Percentiles rank a stretch among this genome's conserved stretches.
phyloP scores from a whole-genome alignment of 2,113 vertebrate genomes.

The Casuarius casuarius region DNA sequence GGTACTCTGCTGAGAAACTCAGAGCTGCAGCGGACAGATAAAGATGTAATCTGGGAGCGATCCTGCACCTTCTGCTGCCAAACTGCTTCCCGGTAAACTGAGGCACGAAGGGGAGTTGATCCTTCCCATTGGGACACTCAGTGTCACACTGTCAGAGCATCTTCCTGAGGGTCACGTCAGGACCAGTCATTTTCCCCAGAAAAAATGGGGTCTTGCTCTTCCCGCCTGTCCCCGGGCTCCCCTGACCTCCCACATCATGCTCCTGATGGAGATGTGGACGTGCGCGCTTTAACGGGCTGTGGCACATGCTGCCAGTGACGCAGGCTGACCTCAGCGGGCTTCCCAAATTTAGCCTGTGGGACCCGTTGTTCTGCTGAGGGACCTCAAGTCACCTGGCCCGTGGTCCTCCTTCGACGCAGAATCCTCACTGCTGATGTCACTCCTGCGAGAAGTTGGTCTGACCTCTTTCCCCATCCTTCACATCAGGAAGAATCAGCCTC shows the following conservation, averaged over 20 bases:
- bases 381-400: neutral
- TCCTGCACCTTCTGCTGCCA: no score
- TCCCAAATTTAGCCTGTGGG: fast-evolving
- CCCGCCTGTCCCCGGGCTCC: neutral
- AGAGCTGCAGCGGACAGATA: no score
- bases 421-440: no score
- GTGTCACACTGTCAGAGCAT: fast-evolving
- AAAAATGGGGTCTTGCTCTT: no score
- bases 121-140: fast-evolving
- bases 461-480: neutral
- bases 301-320: no score
- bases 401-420: neutral
- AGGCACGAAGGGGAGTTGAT: neutral
- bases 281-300: no score
- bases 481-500: no score
- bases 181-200: no score
- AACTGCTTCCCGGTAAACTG: neutral
- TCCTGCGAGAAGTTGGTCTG: neutral
- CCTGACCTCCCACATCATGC: neutral
- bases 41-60: no score
- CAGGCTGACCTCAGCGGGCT: neutral
- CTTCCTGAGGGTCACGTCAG: neutral
- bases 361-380: neutral
- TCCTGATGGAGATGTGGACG: neutral
- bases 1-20: no score